Conservation (phyloP, 2,888 invertebrate species). For the Melanargia galathea region DNA sequence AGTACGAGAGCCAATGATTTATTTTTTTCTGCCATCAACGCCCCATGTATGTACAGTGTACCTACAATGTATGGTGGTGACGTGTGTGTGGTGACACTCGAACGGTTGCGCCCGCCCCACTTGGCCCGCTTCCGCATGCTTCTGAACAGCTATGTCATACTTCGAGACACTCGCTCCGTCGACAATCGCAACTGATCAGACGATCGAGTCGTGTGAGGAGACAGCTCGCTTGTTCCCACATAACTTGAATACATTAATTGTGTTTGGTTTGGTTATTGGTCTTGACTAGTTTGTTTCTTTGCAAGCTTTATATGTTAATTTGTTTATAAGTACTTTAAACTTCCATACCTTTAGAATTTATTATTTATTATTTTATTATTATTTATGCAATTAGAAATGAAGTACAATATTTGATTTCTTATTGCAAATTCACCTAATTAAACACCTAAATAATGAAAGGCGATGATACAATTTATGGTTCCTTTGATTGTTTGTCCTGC, state of each 20-base stretch:
- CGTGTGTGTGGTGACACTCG: constrained; percentile 13
- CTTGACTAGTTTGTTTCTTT: not conserved
- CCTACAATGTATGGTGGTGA: not conserved
- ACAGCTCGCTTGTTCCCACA: constrained; percentile 22
- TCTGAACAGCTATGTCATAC: constrained; percentile 34
- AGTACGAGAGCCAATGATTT: too few species aligned
- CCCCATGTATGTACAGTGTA: not conserved
- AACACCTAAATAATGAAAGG: too few species aligned
- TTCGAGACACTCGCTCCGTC: constrained; percentile 18
- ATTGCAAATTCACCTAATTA: not conserved
- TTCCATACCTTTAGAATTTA: not conserved
- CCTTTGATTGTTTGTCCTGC: not conserved
- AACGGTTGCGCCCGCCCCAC: constrained; percentile 27
- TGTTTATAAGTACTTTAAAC: not conserved
- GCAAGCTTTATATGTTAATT: not conserved
- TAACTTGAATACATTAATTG: constrained; percentile 19
- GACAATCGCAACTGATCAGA: constrained; percentile 23
- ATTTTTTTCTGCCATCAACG: too few species aligned
- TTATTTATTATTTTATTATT: not conserved
- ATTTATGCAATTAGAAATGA: too few species aligned
- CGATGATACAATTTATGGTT: not conserved
- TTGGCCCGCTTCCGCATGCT: constrained; percentile 35
- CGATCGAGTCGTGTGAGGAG: constrained; percentile 2
- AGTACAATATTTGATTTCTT: not conserved
- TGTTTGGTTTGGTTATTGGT: constrained; percentile 5